phyloP scores from a whole-genome alignment of 1,140 invertebrate genomes.

The Trachymyrmex cornetzi region DNA sequence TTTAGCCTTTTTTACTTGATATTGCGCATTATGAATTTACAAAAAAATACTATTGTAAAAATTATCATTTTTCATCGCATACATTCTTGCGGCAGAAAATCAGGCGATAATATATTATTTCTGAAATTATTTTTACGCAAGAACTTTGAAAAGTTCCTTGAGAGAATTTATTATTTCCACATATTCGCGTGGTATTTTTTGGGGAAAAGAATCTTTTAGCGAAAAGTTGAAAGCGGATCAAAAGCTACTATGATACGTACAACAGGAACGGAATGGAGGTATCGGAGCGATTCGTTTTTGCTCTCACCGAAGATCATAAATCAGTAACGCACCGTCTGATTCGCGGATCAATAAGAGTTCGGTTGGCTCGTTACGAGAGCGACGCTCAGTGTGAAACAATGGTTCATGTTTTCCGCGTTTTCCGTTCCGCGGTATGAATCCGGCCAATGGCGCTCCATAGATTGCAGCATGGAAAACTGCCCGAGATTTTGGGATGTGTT shows the following conservation, averaged over 20 bases:
- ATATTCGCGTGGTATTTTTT: background rate
- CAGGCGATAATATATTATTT: background rate
- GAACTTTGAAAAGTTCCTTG: background rate
- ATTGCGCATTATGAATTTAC: background rate
- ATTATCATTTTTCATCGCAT: background rate
- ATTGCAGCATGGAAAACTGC: background rate
- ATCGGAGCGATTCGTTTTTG: constrained; percentile 43
- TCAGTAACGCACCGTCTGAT: constrained; percentile 62
- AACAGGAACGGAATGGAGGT: background rate
- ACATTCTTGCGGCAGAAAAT: background rate
- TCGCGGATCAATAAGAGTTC: constrained; percentile 53
- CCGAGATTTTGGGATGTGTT: constrained; percentile 36
- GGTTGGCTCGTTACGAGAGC: constrained; percentile 35
- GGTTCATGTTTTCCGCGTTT: constrained; percentile 8
- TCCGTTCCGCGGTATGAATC: constrained; percentile 46
- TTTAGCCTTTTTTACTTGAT: background rate
- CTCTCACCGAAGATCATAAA: constrained; percentile 62
- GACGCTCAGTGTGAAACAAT: constrained; percentile 49
- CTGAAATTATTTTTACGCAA: background rate
- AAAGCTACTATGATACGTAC: constrained; percentile 27
- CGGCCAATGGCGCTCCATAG: background rate
- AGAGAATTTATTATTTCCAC: background rate
- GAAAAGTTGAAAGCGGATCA: background rate
- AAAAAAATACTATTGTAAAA: background rate
- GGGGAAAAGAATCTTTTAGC: background rate